Percentiles rank a stretch among this genome's conserved stretches.
These are phyloP conservation scores for Tipula vernalis DNA, from an alignment of 2,888 invertebrate genomes.

Conservation along the genomic window DNA sequence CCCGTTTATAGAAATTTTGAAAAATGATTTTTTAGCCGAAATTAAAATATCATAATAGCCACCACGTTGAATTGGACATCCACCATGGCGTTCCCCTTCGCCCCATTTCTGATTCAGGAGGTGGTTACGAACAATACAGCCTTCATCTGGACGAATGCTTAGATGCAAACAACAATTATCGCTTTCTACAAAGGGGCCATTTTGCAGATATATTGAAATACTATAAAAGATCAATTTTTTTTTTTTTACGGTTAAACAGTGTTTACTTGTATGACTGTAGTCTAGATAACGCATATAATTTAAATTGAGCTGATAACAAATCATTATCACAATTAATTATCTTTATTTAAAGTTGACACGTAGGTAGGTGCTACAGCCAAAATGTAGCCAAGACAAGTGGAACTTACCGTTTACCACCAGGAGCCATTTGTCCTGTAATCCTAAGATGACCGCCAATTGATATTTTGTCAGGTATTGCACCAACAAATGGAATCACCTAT, in stretches of 20 bases:
- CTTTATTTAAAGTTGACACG: not conserved
- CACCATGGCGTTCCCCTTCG: conserved; percentile 37
- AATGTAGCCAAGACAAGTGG: not conserved
- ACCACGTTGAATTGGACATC: conserved; percentile 51
- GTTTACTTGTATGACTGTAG: no score
- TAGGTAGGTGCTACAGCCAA: not conserved
- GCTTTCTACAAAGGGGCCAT: conserved; percentile 54
- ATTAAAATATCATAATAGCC: conserved; percentile 60
- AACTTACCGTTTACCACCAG: conserved; percentile 45
- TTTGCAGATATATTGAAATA: conserved; percentile 64
- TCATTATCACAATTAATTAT: not conserved
- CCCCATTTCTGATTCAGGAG: conserved; percentile 39
- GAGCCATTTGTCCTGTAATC: conserved; percentile 49
- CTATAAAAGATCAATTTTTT: conserved; percentile 28
- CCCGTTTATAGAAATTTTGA: conserved; percentile 59
- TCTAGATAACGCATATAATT: no score
- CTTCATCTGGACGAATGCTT: conserved; percentile 40
- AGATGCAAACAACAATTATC: conserved; percentile 68
- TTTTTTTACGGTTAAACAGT: not conserved
- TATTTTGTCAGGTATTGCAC: conserved; percentile 51
- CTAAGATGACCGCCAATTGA: conserved; percentile 58
- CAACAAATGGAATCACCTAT: conserved; percentile 57
- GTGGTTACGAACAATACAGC: conserved; percentile 41
- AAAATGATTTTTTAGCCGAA: conserved; percentile 43
- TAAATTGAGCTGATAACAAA: not conserved